Percentiles rank a stretch among this genome's conserved stretches.
These are phyloP conservation scores for Cylindroiulus punctatus DNA, from an alignment of 2,888 invertebrate genomes.

Conservation along the genomic window DNA sequence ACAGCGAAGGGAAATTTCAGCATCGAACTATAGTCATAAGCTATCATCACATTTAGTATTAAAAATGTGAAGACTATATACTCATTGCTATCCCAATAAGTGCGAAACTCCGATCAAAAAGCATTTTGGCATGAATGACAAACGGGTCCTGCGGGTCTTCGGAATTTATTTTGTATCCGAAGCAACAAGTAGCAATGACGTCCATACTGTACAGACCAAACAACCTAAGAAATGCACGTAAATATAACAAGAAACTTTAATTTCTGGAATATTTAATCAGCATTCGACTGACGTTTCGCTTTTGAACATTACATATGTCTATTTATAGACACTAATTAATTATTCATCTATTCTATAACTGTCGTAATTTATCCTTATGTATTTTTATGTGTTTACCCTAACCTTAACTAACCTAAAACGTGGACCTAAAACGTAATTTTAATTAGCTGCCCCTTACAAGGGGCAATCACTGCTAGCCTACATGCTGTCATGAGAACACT, in stretches of 20 bases:
- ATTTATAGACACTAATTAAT: no score
- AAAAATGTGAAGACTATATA: background rate
- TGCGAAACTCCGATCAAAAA: constrained; percentile 49
- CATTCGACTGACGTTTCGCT: no score
- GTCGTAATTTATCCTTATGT: no score
- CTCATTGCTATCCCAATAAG: background rate
- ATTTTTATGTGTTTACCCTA: no score
- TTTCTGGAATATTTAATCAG: background rate
- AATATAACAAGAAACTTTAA: background rate
- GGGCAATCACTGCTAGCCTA: no score
- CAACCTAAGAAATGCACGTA: constrained; percentile 35
- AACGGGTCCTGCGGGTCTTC: constrained; percentile 47
- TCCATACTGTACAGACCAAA: constrained; percentile 50
- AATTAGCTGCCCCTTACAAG: no score
- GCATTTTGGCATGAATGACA: constrained; percentile 50
- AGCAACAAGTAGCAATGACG: constrained; percentile 53
- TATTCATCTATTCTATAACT: no score
- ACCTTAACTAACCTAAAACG: no score
- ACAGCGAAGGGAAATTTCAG: background rate
- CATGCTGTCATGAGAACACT: no score
- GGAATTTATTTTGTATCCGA: constrained; percentile 50
- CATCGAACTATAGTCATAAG: background rate
- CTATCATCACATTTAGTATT: background rate
- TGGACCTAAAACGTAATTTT: no score
- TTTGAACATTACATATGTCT: no score